These are phyloP conservation scores for Albula goreensis DNA, from an alignment of 2,113 vertebrate genomes.

Conservation along the genomic window DNA sequence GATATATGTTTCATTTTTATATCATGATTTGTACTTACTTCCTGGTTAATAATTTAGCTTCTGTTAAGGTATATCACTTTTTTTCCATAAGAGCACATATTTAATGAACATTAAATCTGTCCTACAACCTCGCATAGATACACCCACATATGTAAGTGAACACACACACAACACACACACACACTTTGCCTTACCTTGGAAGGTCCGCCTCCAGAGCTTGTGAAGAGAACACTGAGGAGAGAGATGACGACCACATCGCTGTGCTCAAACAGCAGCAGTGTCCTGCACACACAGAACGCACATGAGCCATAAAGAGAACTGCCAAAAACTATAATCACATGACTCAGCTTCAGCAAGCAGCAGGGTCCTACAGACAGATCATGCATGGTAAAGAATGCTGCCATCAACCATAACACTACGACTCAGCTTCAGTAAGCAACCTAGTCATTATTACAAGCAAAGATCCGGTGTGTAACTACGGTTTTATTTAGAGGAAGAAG, in stretches of 20 bases:
- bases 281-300: conserved; percentile 69
- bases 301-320: not conserved
- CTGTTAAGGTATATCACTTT: not conserved
- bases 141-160: not conserved
- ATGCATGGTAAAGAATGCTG: not conserved
- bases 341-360: conserved; percentile 92
- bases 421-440: not conserved
- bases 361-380: conserved; percentile 75
- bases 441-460: not conserved
- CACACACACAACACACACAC: not conserved
- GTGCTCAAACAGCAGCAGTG: conserved; percentile 90
- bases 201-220: conserved; percentile 88
- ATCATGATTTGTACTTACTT: not conserved
- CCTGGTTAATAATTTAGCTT: not conserved
- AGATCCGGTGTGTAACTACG: not conserved
- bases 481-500: no score
- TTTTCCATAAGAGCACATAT: not conserved
- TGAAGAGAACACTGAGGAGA: conserved; percentile 93
- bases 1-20: not conserved
- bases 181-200: conserved; percentile 79
- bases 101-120: not conserved
- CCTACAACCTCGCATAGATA: not conserved
- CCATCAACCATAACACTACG: not conserved
- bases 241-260: conserved; percentile 90
- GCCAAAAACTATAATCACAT: conserved; percentile 57